Base-by-base conservation (phyloP, 2,113 vertebrate species). In the Marmota monax region DNA sequence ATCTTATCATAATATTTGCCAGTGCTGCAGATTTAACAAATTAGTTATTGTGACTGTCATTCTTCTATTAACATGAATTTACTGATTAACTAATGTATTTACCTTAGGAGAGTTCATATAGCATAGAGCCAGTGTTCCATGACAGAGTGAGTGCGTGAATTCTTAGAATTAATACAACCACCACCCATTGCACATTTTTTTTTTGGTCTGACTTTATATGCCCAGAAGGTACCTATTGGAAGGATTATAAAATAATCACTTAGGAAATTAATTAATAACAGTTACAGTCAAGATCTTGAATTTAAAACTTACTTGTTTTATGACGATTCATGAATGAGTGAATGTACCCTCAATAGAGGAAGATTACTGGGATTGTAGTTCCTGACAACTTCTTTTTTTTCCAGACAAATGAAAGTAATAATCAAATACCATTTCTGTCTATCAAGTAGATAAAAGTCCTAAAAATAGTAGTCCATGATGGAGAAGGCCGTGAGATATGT, bases 1-100 rank as follows among this genome's bases (percentile, higher is more conserved):
- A 94, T 98, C 97, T 98, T 97, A 98, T 97, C 96, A 91, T n/a
- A 96, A 73, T 97, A 98, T 98, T 98, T 98, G 96, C 97, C 97
- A 96, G 96, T 97, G 91, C 76, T 42, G 7, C 22, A 67, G 80
- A 73, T 92, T 97, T 97, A 98, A 96, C 95, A 97, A 98, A 98
- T 96, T 95, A 96, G 67, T 98, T 97, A 96, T 97, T 95, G 84
- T 97, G 87, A 94, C 72, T 98, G 90, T 88, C 84, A 72, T 98
- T 98, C 18, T 98, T 95, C 95, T 97, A 39, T 98, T 98, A 98
- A 96, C 69, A 85, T 73, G 80, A 95, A 97, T 91, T 92, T 96
- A 97, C 90, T 98, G 96, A 98, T 98, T 97, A 97, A 58, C 90
- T 95, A 73, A 90, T 97, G 90, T 96, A 88, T 97, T 98, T 98